phyloP scores from a whole-genome alignment of 2,113 vertebrate genomes.

The Pongo abelii region DNA sequence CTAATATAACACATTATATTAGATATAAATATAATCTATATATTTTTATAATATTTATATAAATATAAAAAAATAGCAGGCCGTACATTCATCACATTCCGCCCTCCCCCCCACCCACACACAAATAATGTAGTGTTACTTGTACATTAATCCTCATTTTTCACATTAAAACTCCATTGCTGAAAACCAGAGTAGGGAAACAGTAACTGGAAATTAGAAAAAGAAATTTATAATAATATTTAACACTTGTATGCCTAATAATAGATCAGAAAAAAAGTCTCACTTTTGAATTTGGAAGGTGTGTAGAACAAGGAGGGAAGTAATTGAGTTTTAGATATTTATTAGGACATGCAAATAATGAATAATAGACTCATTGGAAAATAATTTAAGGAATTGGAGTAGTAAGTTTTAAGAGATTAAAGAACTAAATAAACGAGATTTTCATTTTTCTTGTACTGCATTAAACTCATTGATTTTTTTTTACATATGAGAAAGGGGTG shows the following conservation, averaged over 20 bases:
- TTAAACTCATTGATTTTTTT: neutral
- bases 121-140: neutral
- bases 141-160: neutral
- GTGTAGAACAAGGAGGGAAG: neutral
- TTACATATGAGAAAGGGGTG: neutral
- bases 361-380: neutral
- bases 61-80: too few relatives aligned
- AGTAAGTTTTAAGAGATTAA: neutral
- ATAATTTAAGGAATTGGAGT: slow-evolving; percentile 17
- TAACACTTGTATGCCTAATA: neutral
- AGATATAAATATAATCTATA: too few relatives aligned
- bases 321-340: slow-evolving; percentile 51
- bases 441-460: neutral
- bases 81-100: neutral
- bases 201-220: slow-evolving; percentile 8
- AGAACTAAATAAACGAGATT: neutral
- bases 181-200: slow-evolving; percentile 36
- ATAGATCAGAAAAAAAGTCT: neutral
- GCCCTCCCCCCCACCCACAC: neutral
- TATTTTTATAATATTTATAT: too few relatives aligned
- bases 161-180: neutral
- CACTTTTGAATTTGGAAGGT: slow-evolving; percentile 27
- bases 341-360: slow-evolving; percentile 23
- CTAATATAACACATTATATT: neutral
- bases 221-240: slow-evolving; percentile 34